These are phyloP conservation scores for Polylopha cassiicola DNA, from an alignment of 2,888 invertebrate genomes.

Conservation along the genomic window DNA sequence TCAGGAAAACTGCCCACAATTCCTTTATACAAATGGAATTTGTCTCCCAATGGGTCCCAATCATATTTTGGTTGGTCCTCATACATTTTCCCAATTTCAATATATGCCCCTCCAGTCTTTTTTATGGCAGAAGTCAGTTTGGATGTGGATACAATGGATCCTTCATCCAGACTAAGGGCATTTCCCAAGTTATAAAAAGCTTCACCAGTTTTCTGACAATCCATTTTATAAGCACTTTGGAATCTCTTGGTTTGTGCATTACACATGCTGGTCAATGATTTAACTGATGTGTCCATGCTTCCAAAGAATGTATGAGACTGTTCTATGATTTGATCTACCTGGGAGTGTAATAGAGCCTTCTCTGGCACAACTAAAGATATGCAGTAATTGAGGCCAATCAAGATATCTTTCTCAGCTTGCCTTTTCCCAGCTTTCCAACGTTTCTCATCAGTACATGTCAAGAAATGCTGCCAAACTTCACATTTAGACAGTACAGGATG, in stretches of 20 bases:
- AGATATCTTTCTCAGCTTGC: constrained; percentile 94
- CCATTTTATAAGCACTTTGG: constrained; percentile 90
- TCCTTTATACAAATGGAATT: constrained; percentile 95
- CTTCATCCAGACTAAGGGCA: constrained; percentile 88
- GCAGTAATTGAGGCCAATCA: constrained; percentile 93
- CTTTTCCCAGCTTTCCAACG: constrained; percentile 98
- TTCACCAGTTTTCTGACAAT: constrained; percentile 93
- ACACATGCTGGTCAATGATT: constrained; percentile 87
- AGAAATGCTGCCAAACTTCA: constrained; percentile 97
- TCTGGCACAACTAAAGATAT: constrained; percentile 91
- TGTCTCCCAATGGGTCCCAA: constrained; percentile 94
- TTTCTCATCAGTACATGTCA: constrained; percentile 98
- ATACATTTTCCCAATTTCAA: constrained; percentile 91
- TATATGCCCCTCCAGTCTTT: constrained; percentile 91
- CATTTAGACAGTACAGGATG: constrained; percentile 96
- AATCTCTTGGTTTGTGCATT: constrained; percentile 92
- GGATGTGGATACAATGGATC: constrained; percentile 78
- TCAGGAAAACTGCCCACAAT: constrained; percentile 94
- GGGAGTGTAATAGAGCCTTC: constrained; percentile 83
- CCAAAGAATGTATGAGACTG: constrained; percentile 88
- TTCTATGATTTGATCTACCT: constrained; percentile 89
- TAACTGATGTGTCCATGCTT: constrained; percentile 91
- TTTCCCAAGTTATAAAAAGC: constrained; percentile 90
- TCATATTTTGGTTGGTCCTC: constrained; percentile 94
- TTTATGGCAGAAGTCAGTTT: constrained; percentile 88